A percentile compares a stretch with the other conserved stretches of the same genome.
Evolutionary conservation across 2,113 vertebrate genomes (phyloP).

Genomic region (Actenoides hombroni): DNA sequence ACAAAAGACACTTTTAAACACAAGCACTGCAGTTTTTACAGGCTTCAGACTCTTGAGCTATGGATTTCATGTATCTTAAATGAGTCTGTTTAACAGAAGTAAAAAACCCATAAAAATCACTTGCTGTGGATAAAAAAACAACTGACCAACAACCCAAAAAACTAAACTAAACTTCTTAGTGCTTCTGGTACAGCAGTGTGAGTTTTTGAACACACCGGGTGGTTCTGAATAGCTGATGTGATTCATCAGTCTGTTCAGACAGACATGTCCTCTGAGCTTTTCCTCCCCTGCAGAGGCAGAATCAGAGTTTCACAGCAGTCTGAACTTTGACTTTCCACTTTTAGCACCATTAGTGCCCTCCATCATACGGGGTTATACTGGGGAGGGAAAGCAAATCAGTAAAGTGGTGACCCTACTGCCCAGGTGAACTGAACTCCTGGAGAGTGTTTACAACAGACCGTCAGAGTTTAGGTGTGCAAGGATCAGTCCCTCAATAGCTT

Average conservation of each 20-base stretch:
- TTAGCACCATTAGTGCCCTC: background rate
- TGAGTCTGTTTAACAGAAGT: background rate
- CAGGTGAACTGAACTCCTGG: background rate
- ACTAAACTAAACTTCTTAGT: background rate
- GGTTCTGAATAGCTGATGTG: background rate
- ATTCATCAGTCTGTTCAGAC: background rate
- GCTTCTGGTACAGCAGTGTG: background rate
- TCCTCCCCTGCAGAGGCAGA: background rate
- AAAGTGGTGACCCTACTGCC: background rate
- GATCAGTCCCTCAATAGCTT: background rate
- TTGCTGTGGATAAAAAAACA: background rate
- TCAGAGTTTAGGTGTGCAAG: accelerated
- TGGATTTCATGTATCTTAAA: background rate
- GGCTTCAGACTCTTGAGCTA: background rate
- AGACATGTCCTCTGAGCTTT: background rate
- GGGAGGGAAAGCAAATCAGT: background rate
- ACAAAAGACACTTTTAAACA: background rate
- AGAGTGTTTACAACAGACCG: background rate
- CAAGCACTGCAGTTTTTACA: background rate
- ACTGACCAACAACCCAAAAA: too few relatives aligned
- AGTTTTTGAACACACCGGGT: background rate
- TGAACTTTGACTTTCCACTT: background rate
- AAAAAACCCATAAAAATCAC: background rate
- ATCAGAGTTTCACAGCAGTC: background rate
- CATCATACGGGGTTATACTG: background rate